Base-by-base conservation (phyloP, 2,888 invertebrate species). In the Platycheirus albimanus region DNA sequence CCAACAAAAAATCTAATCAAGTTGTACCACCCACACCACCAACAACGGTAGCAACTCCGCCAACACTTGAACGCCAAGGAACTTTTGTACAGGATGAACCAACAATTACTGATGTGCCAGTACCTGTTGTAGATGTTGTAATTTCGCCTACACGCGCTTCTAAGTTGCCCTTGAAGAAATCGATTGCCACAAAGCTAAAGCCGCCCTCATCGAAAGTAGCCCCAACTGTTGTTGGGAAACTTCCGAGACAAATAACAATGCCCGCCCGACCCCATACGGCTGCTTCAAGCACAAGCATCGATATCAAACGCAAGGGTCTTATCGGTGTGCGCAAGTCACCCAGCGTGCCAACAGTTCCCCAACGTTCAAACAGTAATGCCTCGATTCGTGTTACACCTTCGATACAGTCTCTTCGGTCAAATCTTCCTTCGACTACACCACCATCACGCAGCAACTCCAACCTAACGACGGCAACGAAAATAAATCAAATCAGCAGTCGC, bases 21-120 rank as follows among this genome's bases (percentile, higher is more conserved):
- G 86, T 71, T 76, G 86, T 24, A 85, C 85, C 66, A n/a, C n/a
- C n/a, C n/a, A n/a, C n/a, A n/a, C n/a, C n/a, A n/a, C n/a, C n/a
- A n/a, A n/a, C n/a, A n/a, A n/a, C n/a, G 85, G 87, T 66, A 13
- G 13, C 85, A 36, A 30, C 78, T 20, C 24, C 74, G 1, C 15
- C 93, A 0, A 92, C 93, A 0, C 89, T 96, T 36, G 95, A 96
- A 85, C 93, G 98, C 28, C 97, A 98, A 90, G 97, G 97, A 11
- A 98, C 98, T 0, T 98, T 98, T 88, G 96, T 97, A 0, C 98
- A 97, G 90, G 97, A 97, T 86, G 96, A 96, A 85, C 92, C 92
- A 0, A 88, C 89, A 13, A 88, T 88, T 54, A 86, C 87, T 1
- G 88, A 89, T 58, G 87, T 85, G 0, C 87, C 87, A 61, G 89